Percentiles rank a stretch among this genome's conserved stretches.
phyloP scores from a whole-genome alignment of 1,140 invertebrate species.

The Globodera rostochiensis region DNA sequence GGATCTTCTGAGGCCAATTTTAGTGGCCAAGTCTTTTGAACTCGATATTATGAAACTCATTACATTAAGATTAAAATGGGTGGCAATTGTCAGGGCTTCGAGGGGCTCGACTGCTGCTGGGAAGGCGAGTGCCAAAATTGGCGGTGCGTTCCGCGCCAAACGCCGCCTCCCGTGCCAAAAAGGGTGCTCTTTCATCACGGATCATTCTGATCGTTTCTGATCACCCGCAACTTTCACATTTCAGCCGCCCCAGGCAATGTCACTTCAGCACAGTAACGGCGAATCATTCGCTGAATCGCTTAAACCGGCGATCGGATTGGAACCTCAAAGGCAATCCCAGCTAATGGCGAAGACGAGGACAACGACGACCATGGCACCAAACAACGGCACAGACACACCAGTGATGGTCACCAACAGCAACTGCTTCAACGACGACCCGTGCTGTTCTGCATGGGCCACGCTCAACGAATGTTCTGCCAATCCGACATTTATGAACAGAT shows the following conservation, averaged over 20 bases:
- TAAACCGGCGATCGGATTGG: slow-evolving; percentile 20
- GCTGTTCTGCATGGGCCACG: slow-evolving; percentile 43
- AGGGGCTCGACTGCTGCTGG: slow-evolving; percentile 57
- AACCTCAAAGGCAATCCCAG: slow-evolving; percentile 9
- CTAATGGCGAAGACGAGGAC: too few relatives aligned
- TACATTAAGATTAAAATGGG: slow-evolving; percentile 41
- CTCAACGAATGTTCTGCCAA: slow-evolving; percentile 39
- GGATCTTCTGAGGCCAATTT: too few relatives aligned
- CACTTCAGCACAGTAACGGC: slow-evolving; percentile 42
- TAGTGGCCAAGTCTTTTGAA: too few relatives aligned
- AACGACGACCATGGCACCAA: neutral
- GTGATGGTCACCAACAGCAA: neutral
- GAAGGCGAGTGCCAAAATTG: slow-evolving; percentile 53
- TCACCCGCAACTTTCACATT: neutral
- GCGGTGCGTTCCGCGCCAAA: slow-evolving; percentile 47
- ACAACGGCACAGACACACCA: neutral
- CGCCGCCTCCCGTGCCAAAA: neutral
- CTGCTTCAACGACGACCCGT: slow-evolving; percentile 53
- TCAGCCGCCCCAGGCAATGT: slow-evolving; percentile 36
- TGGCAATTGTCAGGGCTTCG: slow-evolving; percentile 60
- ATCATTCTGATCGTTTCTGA: neutral
- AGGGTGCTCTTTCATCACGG: neutral
- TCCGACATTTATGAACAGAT: slow-evolving; percentile 41
- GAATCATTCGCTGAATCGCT: slow-evolving; percentile 46
- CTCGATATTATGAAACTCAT: too few relatives aligned